These are phyloP conservation scores for Maconellicoccus hirsutus DNA, from an alignment of 1,140 invertebrate species.

Conservation along the genomic window DNA sequence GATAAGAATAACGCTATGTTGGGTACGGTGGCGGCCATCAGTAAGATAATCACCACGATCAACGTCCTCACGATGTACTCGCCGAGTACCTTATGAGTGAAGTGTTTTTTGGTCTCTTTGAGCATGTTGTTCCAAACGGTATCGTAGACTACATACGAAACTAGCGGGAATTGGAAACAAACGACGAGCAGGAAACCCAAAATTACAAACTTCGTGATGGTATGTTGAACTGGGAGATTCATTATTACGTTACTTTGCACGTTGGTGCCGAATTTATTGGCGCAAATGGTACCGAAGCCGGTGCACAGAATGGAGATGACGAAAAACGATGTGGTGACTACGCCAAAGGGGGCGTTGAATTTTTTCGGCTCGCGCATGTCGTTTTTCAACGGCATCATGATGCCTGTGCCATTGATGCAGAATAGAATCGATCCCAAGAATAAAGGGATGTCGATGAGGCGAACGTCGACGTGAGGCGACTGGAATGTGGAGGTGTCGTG, in stretches of 20 bases:
- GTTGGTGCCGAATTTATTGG: conserved; percentile 57
- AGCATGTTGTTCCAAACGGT: conserved; percentile 64
- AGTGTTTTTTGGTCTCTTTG: conserved; percentile 34
- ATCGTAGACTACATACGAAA: conserved; percentile 80
- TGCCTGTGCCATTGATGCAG: conserved; percentile 51
- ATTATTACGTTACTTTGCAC: conserved; percentile 56
- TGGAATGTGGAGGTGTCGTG: conserved; percentile 41
- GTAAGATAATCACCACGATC: conserved; percentile 59
- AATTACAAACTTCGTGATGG: conserved; percentile 58
- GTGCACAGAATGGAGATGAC: conserved; percentile 60
- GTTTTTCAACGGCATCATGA: conserved; percentile 68
- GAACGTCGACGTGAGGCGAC: conserved; percentile 36
- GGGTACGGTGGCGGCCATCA: conserved; percentile 62
- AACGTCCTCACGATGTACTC: conserved; percentile 55
- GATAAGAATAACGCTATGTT: conserved; percentile 76
- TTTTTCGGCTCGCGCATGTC: conserved; percentile 65
- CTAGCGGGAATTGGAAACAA: conserved; percentile 70
- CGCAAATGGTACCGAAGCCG: conserved; percentile 68
- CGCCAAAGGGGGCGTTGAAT: conserved; percentile 56
- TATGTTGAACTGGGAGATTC: conserved; percentile 49
- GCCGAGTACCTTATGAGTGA: conserved; percentile 38
- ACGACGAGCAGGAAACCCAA: conserved; percentile 65
- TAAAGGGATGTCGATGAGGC: conserved; percentile 40
- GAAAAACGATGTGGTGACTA: conserved; percentile 64
- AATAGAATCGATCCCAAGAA: conserved; percentile 53